These are phyloP conservation scores for Cottus gobio DNA, from an alignment of 2,113 vertebrate species.

Conservation along the genomic window DNA sequence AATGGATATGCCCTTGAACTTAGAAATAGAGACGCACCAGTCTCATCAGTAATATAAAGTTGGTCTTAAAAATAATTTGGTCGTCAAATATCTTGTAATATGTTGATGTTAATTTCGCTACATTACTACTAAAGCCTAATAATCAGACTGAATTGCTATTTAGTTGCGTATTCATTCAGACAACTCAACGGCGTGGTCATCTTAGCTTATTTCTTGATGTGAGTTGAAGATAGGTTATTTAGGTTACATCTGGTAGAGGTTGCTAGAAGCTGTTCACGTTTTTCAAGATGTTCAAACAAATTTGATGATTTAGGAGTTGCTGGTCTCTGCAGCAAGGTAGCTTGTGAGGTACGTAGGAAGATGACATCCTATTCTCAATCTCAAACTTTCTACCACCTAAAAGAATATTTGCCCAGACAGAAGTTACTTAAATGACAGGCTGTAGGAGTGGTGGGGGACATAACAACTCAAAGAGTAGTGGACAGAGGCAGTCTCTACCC, in stretches of 20 bases:
- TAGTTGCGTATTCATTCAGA: background rate
- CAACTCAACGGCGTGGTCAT: background rate
- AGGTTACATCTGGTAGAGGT: background rate
- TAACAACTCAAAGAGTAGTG: conserved; percentile 10
- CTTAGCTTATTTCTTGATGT: background rate
- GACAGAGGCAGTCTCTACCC: conserved; percentile 3
- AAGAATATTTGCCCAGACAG: background rate
- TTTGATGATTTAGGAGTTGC: background rate
- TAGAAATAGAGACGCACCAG: background rate
- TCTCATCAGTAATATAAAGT: background rate
- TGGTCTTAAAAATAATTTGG: background rate
- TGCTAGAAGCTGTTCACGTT: background rate
- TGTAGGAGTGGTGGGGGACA: background rate
- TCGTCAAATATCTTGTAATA: background rate
- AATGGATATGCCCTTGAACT: background rate
- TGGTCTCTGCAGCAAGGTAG: background rate
- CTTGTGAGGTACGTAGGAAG: background rate
- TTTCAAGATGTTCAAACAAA: background rate
- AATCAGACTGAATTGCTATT: background rate
- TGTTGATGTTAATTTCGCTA: background rate
- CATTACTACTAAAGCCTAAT: background rate
- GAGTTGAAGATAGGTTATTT: background rate
- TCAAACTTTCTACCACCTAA: background rate
- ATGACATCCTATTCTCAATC: no score
- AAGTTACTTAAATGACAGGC: background rate